Percentiles rank a stretch among this genome's conserved stretches.
Conservation (phyloP, 2,113 vertebrate genomes). For the Bombycilla garrulus region DNA sequence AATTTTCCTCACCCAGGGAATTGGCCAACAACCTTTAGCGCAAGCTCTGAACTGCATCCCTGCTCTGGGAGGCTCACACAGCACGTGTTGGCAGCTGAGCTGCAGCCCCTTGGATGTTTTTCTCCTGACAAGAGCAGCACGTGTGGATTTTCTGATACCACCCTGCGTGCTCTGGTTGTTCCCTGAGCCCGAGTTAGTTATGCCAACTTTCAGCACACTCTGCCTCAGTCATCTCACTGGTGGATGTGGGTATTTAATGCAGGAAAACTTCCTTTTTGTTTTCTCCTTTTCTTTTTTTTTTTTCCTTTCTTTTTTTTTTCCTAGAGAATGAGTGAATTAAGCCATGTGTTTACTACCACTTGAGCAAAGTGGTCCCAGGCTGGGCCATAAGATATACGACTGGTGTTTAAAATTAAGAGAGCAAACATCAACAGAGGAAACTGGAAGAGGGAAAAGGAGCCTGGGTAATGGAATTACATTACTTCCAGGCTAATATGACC, state of each 20-base stretch:
- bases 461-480: slow-evolving; percentile 16
- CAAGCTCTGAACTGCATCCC: not conserved
- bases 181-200: not conserved
- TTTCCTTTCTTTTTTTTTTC: not conserved
- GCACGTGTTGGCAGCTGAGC: not conserved
- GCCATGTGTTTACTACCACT: slow-evolving; percentile 18
- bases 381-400: not conserved
- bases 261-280: not conserved
- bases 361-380: slow-evolving; percentile 44
- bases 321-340: slow-evolving; percentile 14
- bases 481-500: not conserved
- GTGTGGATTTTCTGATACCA: not conserved
- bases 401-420: slow-evolving; percentile 52
- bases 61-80: accelerated
- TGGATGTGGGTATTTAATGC: not conserved
- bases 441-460: not conserved
- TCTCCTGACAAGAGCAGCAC: not conserved
- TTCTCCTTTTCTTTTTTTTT: no score
- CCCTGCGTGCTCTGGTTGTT: not conserved
- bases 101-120: not conserved
- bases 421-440: not conserved
- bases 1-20: not conserved
- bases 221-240: accelerated
- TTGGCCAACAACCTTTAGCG: not conserved
- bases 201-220: not conserved